Evolutionary conservation across 2,113 vertebrate species (phyloP).

Genomic region (Regulus satrapa): DNA sequence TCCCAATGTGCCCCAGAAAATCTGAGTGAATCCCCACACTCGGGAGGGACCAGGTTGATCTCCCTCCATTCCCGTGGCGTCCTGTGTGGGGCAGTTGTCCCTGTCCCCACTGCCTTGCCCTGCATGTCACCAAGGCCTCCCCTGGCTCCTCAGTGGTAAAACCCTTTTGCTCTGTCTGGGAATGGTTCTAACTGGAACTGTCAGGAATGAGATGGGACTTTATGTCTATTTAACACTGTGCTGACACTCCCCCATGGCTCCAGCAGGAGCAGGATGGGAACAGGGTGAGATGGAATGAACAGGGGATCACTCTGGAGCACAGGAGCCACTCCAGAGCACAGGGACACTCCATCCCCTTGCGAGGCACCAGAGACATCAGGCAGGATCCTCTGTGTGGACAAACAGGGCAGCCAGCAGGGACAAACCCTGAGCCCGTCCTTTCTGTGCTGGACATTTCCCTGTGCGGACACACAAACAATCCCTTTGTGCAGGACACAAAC

Average conservation of each 20-base stretch:
- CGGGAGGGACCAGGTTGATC: background rate
- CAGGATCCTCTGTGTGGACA: background rate
- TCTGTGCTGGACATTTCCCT: background rate
- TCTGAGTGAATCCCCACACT: background rate
- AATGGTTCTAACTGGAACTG: background rate
- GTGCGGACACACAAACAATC: background rate
- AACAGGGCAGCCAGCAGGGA: background rate
- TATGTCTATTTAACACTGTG: too few species aligned
- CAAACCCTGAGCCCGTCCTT: background rate
- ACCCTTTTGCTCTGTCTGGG: background rate
- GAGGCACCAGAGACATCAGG: background rate
- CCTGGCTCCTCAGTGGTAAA: background rate
- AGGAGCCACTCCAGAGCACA: fast-evolving
- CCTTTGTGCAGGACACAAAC: slow-evolving; percentile 52
- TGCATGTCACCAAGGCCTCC: background rate
- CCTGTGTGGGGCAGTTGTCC: background rate
- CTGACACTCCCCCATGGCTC: fast-evolving
- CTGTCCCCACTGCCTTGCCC: background rate
- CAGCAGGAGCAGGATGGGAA: background rate
- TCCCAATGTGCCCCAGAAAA: background rate
- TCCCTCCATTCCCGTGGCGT: background rate
- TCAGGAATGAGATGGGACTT: background rate
- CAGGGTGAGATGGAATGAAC: background rate
- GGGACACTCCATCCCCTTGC: background rate
- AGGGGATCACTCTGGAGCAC: background rate